Evolutionary conservation across 2,888 invertebrate genomes (phyloP).

Genomic region (Sesia apiformis): DNA sequence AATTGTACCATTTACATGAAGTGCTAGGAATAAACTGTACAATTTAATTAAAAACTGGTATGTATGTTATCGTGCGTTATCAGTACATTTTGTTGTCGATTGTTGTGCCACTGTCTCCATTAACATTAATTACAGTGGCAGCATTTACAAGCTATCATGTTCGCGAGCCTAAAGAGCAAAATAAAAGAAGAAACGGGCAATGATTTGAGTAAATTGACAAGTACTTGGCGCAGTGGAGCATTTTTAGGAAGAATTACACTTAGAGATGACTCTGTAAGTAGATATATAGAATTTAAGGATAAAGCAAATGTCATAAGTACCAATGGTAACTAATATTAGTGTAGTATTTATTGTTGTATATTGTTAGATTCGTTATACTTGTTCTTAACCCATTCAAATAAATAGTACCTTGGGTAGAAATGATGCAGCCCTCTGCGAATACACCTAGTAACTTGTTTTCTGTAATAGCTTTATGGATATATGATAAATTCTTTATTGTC

Average conservation of each 20-base stretch:
- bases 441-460: no score
- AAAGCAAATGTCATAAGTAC: neutral
- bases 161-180: slow-evolving; percentile 90
- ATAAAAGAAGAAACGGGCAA: slow-evolving; percentile 92
- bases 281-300: neutral
- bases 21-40: neutral
- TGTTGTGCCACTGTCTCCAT: slow-evolving; percentile 8
- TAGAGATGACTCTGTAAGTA: slow-evolving; percentile 63
- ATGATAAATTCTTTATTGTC: no score
- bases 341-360: neutral
- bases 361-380: neutral
- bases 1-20: neutral
- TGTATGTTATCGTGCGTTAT: slow-evolving; percentile 28
- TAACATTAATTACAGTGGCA: slow-evolving; percentile 6
- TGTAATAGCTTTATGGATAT: no score
- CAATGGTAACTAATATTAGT: no score
- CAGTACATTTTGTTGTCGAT: slow-evolving; percentile 23
- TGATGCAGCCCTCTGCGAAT: no score
- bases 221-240: slow-evolving; percentile 64
- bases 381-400: neutral
- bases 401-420: no score
- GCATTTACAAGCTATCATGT: slow-evolving; percentile 71
- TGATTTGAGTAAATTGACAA: slow-evolving; percentile 77
- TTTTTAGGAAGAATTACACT: slow-evolving; percentile 67
- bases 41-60: slow-evolving; percentile 13